A percentile compares a stretch with the other conserved stretches of the same genome.
Evolutionary conservation across 2,888 invertebrate genomes (phyloP).

Genomic region (Pseudoips prasinana): DNA sequence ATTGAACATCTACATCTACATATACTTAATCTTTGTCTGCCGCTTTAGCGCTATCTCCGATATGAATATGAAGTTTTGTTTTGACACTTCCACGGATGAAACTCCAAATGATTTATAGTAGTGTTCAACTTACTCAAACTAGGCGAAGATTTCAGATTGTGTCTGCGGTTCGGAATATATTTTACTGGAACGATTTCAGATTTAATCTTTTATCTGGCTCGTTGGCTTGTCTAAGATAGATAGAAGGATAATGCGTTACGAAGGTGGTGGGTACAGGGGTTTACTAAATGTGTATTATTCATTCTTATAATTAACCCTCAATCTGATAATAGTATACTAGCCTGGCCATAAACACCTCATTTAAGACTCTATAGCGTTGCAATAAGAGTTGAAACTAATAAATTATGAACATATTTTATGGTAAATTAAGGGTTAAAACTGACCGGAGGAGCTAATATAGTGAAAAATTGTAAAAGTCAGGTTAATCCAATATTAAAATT

Average conservation of each 20-base stretch:
- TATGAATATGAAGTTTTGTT: constrained; percentile 42
- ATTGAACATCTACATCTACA: constrained; percentile 1
- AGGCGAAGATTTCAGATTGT: constrained; percentile 19
- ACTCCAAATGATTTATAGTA: constrained; percentile 52
- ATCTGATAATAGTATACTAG: too few relatives aligned
- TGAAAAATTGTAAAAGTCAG: too few relatives aligned
- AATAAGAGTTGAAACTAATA: too few relatives aligned
- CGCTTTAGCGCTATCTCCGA: constrained; percentile 21
- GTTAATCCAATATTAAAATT: too few relatives aligned
- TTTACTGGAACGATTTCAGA: neutral
- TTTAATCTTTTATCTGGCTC: neutral
- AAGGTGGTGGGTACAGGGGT: neutral
- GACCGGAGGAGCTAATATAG: too few relatives aligned
- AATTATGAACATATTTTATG: too few relatives aligned
- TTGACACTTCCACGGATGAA: constrained; percentile 48
- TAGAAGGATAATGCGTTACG: neutral
- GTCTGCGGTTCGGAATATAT: neutral
- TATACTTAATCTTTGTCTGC: constrained; percentile 31
- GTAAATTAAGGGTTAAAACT: too few relatives aligned
- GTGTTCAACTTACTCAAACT: constrained; percentile 24
- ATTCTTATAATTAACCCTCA: too few relatives aligned
- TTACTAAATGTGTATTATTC: too few relatives aligned
- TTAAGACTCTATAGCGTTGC: too few relatives aligned
- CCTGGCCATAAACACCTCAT: too few relatives aligned
- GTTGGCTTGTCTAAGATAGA: neutral